Evolutionary conservation across 2,888 invertebrate species (phyloP).

Genomic region (Apodemia zela): DNA sequence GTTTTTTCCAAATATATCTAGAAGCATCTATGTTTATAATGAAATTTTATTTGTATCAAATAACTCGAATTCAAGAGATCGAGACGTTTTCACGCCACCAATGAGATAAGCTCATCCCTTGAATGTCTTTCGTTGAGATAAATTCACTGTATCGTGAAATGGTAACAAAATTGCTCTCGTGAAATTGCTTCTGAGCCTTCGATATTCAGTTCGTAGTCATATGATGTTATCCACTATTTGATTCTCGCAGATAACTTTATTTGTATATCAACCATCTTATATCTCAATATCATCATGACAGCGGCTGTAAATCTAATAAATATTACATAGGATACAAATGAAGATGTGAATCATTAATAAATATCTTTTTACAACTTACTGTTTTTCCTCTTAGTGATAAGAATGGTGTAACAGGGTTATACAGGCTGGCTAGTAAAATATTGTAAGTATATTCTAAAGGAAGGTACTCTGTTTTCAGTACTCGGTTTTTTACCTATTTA

Average conservation of each 20-base stretch:
- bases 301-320: too few relatives aligned
- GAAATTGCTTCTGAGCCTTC: constrained; percentile 4
- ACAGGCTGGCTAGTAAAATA: too few relatives aligned
- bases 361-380: too few relatives aligned
- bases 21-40: not conserved
- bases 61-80: not conserved
- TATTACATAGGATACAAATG: too few relatives aligned
- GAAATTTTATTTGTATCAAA: not conserved
- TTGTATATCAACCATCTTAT: not conserved
- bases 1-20: too few relatives aligned
- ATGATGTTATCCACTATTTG: constrained; percentile 1
- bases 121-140: constrained; percentile 10
- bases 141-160: constrained; percentile 9
- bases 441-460: too few relatives aligned
- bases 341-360: too few relatives aligned
- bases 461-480: too few relatives aligned
- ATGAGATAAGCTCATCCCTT: not conserved
- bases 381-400: too few relatives aligned
- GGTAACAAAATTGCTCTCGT: constrained; percentile 6
- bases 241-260: not conserved
- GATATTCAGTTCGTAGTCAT: not conserved
- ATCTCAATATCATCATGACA: too few relatives aligned
- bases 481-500: too few relatives aligned
- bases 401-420: too few relatives aligned
- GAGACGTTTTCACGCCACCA: constrained; percentile 9